Base-by-base conservation (phyloP, 1,140 invertebrate genomes). In the Bacillus rossius region DNA sequence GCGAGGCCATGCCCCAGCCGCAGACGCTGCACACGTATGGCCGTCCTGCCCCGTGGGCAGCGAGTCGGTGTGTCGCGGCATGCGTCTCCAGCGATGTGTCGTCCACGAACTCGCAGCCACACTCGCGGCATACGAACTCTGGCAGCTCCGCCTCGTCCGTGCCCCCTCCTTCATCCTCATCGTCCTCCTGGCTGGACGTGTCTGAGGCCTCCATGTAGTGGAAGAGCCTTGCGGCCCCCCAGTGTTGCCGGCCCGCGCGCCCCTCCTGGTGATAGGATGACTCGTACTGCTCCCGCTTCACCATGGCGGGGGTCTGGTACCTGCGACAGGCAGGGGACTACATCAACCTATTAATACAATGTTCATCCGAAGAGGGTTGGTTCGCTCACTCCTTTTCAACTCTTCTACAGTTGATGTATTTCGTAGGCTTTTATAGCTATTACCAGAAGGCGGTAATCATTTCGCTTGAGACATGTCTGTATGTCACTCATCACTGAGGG, bases 161-260 rank as follows among this genome's bases (percentile, higher is more conserved):
- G 3, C 16, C 50, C 10, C 3, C 37, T 14, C 25, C 66, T 58
- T 73, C 71, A 29, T 75, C 79, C 64, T 73, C 74, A 64, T 79
- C 75, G 68, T 76, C 75, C 62, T 76, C 74, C 22, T 47, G 76
- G 59, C 77, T 78, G 1, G 80, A 81, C 19, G 77, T 77, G 71
- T 81, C 80, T 29, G 77, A 79, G 14, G 79, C 80, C 65, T 81
- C 79, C 72, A 81, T 74, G 70, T 82, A 81, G 22, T 78, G 79
- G 69, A 81, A 81, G 13, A 81, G 71, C 2, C 79, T 69, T 22
- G 78, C 79, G 19, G 79, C 79, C 40, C 79, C 79, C 55, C 77
- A 77, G 60, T 77, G 77, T 53, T 80, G 78, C 22, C 73, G 17
- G 40, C 22, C 20, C 17, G 25, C 53, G 3, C 51, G 40, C 19